Percentiles rank a stretch among this genome's conserved stretches.
phyloP scores from a whole-genome alignment of 2,113 vertebrate species.

The Synchiropus splendidus region DNA sequence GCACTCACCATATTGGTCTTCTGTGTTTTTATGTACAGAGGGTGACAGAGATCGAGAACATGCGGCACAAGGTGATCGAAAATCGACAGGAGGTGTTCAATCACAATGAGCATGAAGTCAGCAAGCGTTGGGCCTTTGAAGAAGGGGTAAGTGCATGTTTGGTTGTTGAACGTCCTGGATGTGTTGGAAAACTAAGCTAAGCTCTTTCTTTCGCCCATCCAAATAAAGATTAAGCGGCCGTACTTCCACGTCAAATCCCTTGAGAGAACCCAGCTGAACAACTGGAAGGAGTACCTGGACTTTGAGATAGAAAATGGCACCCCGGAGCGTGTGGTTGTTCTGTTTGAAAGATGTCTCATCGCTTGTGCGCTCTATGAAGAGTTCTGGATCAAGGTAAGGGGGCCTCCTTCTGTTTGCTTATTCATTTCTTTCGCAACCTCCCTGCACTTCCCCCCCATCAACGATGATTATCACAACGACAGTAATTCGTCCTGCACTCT shows the following conservation, averaged over 20 bases:
- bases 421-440: constrained; percentile 38
- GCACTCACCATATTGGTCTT: constrained; percentile 16
- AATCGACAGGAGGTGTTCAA: constrained; percentile 93
- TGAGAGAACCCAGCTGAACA: constrained; percentile 95
- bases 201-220: no score
- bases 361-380: constrained; percentile 99
- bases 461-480: constrained; percentile 87
- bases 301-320: constrained; percentile 98
- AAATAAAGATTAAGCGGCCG: constrained; percentile 98
- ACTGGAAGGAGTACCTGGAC: constrained; percentile 99
- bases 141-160: constrained; percentile 73
- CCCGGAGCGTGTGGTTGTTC: constrained; percentile 92
- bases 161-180: not conserved
- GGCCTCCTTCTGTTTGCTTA: constrained; percentile 17
- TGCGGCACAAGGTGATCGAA: constrained; percentile 95
- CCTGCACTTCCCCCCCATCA: constrained; percentile 65
- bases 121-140: constrained; percentile 96
- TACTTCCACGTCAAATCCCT: constrained; percentile 98
- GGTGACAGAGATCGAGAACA: constrained; percentile 97
- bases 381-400: constrained; percentile 96
- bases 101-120: constrained; percentile 98
- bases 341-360: constrained; percentile 97
- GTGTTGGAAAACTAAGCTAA: no score
- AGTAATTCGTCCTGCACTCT: constrained; percentile 88
- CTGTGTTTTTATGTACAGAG: constrained; percentile 66